Percentiles rank a stretch among this genome's conserved stretches.
These are phyloP conservation scores for Illadopsis cleaveri DNA, from an alignment of 2,113 vertebrate species.

Conservation along the genomic window DNA sequence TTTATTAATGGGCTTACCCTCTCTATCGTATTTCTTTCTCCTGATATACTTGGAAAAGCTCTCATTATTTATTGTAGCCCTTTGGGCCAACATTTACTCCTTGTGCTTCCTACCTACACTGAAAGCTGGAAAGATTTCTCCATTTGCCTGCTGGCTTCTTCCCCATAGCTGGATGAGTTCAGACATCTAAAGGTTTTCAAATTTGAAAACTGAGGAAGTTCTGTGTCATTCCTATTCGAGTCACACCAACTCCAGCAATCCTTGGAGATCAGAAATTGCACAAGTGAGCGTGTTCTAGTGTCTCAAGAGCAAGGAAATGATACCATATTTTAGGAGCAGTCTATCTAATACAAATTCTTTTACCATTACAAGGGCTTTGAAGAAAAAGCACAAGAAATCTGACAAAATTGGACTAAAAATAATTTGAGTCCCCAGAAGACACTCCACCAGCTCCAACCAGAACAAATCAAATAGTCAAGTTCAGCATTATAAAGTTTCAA, in stretches of 20 bases:
- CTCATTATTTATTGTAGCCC: constrained; percentile 51
- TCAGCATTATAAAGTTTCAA: neutral
- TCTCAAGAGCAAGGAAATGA: neutral
- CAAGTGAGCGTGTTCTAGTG: neutral
- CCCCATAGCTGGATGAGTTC: neutral
- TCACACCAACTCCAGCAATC: constrained; percentile 4
- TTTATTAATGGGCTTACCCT: constrained; percentile 71
- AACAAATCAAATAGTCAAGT: neutral
- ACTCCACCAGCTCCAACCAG: neutral
- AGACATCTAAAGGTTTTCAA: neutral
- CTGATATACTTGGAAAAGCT: constrained; percentile 65
- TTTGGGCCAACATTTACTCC: constrained; percentile 65
- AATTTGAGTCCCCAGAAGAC: neutral
- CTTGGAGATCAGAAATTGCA: neutral
- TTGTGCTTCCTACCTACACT: constrained; percentile 51
- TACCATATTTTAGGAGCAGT: neutral
- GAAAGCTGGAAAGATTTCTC: constrained; percentile 49
- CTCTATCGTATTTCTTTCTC: constrained; percentile 61
- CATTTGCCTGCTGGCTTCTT: constrained; percentile 37
- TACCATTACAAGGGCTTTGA: neutral
- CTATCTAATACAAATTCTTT: neutral
- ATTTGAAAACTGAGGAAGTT: neutral
- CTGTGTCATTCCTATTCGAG: neutral
- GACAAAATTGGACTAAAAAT: neutral
- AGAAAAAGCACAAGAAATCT: neutral